These are phyloP conservation scores for Drymonia ruficornis DNA, from an alignment of 2,888 invertebrate species.

Conservation along the genomic window DNA sequence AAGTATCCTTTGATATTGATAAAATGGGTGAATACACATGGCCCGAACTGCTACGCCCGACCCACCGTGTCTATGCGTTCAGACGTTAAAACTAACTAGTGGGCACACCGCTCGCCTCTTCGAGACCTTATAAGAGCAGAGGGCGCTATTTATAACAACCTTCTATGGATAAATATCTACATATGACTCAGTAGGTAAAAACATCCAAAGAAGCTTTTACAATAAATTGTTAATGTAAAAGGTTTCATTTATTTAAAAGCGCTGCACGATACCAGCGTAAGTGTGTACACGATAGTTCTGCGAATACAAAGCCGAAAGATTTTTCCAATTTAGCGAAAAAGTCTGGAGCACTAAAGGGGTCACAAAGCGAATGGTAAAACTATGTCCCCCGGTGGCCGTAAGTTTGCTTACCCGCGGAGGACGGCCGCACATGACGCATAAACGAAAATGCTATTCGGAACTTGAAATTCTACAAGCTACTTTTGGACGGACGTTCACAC, in stretches of 20 bases:
- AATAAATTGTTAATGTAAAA: neutral
- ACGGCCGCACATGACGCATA: conserved; percentile 56
- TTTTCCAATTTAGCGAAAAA: conserved; percentile 72
- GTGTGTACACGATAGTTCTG: conserved; percentile 54
- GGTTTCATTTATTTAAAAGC: conserved; percentile 6
- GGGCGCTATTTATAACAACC: no score
- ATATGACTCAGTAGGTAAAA: neutral
- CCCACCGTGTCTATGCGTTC: no score
- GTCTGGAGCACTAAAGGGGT: conserved; percentile 60
- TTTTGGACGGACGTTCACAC: neutral
- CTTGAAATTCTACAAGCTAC: conserved; percentile 48
- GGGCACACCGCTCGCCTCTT: no score
- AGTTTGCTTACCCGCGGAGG: conserved; percentile 56
- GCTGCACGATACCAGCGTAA: neutral
- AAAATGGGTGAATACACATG: no score
- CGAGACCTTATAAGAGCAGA: no score
- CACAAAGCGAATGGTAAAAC: conserved; percentile 70
- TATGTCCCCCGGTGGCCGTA: conserved; percentile 67
- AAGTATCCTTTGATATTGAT: no score
- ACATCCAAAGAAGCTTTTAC: neutral
- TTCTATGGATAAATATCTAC: neutral
- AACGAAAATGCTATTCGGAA: conserved; percentile 55
- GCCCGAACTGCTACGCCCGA: no score
- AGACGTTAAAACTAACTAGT: no score
- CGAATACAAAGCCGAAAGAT: conserved; percentile 60